phyloP scores from a whole-genome alignment of 2,797 vertebrate species.

The Cuculus canorus region DNA sequence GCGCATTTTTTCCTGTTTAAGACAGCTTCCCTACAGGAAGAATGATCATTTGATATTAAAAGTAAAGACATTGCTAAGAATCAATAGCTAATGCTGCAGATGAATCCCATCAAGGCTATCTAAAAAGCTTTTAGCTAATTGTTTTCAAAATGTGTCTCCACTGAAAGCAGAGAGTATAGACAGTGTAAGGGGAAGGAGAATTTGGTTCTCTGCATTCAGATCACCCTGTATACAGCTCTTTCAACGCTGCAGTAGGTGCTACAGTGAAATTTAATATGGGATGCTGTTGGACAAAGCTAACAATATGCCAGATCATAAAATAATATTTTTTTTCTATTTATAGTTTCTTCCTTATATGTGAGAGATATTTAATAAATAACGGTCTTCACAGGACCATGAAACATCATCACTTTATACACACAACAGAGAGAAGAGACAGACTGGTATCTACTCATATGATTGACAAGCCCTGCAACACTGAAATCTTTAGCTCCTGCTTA shows the following conservation, averaged over 20 bases:
- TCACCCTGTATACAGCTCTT: background rate
- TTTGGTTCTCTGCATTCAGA: background rate
- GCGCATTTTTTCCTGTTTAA: background rate
- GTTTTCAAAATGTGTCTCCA: background rate
- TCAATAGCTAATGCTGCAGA: background rate
- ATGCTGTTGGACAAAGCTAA: background rate
- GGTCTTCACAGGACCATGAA: background rate
- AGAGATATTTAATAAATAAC: background rate
- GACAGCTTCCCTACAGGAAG: background rate
- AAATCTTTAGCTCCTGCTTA: background rate
- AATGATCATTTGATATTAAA: background rate
- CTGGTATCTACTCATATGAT: background rate
- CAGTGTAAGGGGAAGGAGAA: background rate
- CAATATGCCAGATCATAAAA: background rate
- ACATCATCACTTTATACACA: background rate
- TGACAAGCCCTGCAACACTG: background rate
- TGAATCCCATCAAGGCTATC: background rate
- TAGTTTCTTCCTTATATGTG: background rate
- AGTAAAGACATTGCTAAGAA: background rate
- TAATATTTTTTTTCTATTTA: background rate
- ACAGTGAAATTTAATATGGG: background rate
- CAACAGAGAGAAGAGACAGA: background rate
- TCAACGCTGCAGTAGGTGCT: background rate
- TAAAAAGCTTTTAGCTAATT: background rate
- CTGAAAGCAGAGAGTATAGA: background rate